Conservation (phyloP, 2,797 vertebrate genomes). For the Galago senegalensis region DNA sequence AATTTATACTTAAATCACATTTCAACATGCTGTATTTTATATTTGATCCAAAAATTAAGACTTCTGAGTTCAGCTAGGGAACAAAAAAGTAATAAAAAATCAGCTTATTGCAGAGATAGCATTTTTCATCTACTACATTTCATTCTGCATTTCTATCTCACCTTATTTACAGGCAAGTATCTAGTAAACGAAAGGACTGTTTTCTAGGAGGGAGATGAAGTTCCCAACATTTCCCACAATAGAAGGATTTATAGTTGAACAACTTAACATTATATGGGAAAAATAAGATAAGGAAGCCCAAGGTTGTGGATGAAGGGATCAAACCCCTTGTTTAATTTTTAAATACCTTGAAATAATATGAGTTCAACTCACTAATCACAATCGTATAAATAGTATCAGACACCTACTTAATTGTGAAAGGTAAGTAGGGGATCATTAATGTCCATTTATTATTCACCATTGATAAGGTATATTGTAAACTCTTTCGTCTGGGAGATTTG, state of each 20-base stretch:
- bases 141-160: not conserved
- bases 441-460: not conserved
- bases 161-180: not conserved
- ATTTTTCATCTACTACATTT: not conserved
- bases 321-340: not conserved
- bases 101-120: not conserved
- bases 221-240: not conserved
- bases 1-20: not conserved
- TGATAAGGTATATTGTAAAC: not conserved
- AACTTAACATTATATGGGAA: not conserved
- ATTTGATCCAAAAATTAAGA: not conserved
- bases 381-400: not conserved
- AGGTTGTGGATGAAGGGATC: not conserved
- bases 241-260: not conserved
- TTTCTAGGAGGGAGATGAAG: not conserved
- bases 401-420: not conserved
- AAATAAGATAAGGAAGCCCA: not conserved
- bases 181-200: not conserved
- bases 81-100: not conserved
- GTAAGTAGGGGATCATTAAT: not conserved
- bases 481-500: not conserved
- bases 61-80: not conserved
- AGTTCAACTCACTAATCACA: not conserved
- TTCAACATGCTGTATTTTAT: not conserved
- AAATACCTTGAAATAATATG: slow-evolving; percentile 1